Base-by-base conservation (phyloP, 2,888 invertebrate species). In the Rhagonycha lutea region DNA sequence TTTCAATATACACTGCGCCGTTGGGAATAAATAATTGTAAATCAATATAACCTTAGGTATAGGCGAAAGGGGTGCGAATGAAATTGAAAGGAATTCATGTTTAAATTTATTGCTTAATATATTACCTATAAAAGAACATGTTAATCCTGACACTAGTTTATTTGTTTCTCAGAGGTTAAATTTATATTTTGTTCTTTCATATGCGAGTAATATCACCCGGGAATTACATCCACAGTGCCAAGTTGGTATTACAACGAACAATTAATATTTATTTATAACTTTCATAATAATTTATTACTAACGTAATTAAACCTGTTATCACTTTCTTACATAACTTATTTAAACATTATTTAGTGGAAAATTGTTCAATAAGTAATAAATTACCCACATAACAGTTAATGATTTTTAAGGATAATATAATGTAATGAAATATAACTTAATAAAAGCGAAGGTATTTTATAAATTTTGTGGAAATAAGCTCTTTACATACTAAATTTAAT, bases 1-100 rank as follows among this genome's bases (percentile, higher is more conserved):
- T 72, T 72, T 76, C 72, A 72, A 71, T 75, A 69, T 71, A 67
- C 75, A 69, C 29, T 68, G 68, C 68, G 26, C 61, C 32, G 62
- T 68, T 62, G 47, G 32, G 75, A 32, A 68, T 73, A 69, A 70
- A 68, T 74, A 74, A 70, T 74, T 74, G 74, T 61, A 75, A 75
- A 75, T 70, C 62, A 23, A 32, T 70, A 28, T 29, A 63, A 63
- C 26, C 23, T 24, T 24, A 65, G 63, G 63, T 65, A 24, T 65
- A 65, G 26, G 26, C 63, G 32, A 63, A 70, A 62, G 32, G 70
- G 62, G 70, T 18, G 18, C 63, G 62, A 32, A 62, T 14, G 14
- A 70, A 70, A 70, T 61, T 61, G 62, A 70, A 70, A 69, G 68
- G 14, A 47, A 23, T n/a, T 47, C 47, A 47, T 47, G 47, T 47